Percentiles rank a stretch among this genome's conserved stretches.
Conservation (phyloP, 2,797 vertebrate species). For the Semaprochilodus insignis region DNA sequence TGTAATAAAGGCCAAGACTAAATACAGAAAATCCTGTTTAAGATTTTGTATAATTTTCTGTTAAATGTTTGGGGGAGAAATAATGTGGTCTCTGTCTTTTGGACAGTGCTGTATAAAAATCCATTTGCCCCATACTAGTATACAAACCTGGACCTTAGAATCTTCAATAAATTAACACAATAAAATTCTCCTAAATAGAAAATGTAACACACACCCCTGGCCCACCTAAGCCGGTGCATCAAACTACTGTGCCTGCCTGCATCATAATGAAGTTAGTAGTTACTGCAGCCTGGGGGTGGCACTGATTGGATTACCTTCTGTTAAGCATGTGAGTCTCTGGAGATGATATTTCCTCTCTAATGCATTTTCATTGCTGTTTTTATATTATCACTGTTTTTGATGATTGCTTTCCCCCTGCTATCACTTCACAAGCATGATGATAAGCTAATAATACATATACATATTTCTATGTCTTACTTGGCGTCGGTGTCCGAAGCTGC, state of each 20-base stretch:
- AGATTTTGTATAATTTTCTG: too few relatives aligned
- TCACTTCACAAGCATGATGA: background rate
- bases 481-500: conserved; percentile 96
- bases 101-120: too few relatives aligned
- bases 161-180: background rate
- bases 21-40: too few relatives aligned
- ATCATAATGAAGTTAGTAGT: background rate
- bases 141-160: background rate
- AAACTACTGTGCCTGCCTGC: background rate
- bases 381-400: background rate
- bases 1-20: too few relatives aligned
- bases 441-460: too few relatives aligned
- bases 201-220: background rate
- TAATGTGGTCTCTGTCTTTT: too few relatives aligned
- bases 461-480: too few relatives aligned
- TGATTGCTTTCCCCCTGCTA: background rate
- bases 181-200: too few relatives aligned
- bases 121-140: too few relatives aligned
- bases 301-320: background rate
- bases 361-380: background rate
- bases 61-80: too few relatives aligned
- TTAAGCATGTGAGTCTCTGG: background rate
- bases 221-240: background rate
- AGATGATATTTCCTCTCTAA: conserved; percentile 7
- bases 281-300: background rate